Base-by-base conservation (phyloP, 2,113 vertebrate genomes). In the Plecotus auritus region DNA sequence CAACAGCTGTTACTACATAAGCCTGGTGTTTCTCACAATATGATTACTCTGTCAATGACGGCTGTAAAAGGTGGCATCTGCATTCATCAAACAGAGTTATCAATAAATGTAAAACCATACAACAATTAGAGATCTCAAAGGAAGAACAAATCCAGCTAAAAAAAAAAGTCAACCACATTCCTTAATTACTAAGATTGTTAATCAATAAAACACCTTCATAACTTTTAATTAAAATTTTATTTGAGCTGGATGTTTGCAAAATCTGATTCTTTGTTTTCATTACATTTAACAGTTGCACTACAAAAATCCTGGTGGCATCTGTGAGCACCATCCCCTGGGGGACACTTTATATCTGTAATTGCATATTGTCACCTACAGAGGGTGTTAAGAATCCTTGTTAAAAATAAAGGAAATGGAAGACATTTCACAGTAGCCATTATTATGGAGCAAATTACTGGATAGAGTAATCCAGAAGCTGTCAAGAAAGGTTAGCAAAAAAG, bases 281-380 rank as follows among this genome's bases (percentile, higher is more conserved):
- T 99, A 98, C 98, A 98, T 98, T 98, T 98, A 98, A 97, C 98
- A 96, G 98, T 99, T 98, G 96, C 81, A 90, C 97, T 97, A 76
- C 97, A 97, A 97, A 98, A 99, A 97, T 98, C 97, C 97, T 97
- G 92, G 97, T 98, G 98, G 98, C 99, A 99, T 99, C 99, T 99
- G 99, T 97, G 98, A 99, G 98, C 98, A 96, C 98, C 97, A 94
- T 98, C 98, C 98, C 98, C 98, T 22, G 95, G 97, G 98, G 99
- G 98, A 98, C 98, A 98, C 98, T 99, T 99, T 98, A 91, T 97
- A 98, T 99, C 98, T 99, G 99, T 99, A 99, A 99, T 99, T 99
- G 99, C 99, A 98, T 99, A 99, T 99, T 99, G 99, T 99, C 99
- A 99, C 99, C 99, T 99, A 99, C 99, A 99, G 99, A 99, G 99